Conservation (phyloP, 2,113 vertebrate genomes). For the Brevimyrus niger region DNA sequence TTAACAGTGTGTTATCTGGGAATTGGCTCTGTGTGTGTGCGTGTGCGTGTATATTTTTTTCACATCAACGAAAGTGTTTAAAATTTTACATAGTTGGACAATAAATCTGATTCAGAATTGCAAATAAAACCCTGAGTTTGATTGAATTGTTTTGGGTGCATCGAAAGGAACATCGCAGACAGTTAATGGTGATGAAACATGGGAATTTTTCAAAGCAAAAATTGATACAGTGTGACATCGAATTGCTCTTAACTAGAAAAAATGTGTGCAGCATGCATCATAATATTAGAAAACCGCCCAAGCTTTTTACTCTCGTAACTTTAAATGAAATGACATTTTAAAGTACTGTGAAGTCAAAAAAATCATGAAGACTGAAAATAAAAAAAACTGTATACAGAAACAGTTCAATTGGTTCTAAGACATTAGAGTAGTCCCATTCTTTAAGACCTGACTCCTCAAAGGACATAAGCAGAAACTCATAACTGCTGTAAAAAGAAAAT, state of each 20-base stretch:
- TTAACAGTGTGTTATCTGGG: slow-evolving; percentile 27
- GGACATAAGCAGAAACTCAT: background rate
- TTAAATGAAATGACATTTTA: background rate
- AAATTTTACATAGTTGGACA: background rate
- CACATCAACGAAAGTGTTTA: background rate
- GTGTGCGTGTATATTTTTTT: background rate
- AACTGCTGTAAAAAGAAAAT: background rate
- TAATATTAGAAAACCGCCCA: background rate
- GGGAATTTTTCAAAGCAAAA: background rate
- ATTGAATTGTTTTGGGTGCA: background rate
- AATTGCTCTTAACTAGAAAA: background rate
- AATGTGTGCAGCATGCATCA: background rate
- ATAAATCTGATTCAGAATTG: background rate
- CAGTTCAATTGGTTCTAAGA: background rate
- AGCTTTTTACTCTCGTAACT: background rate
- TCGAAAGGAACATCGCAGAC: background rate
- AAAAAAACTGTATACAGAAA: background rate
- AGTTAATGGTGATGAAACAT: background rate
- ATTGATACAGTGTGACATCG: background rate
- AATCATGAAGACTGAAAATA: background rate
- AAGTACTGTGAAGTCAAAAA: background rate
- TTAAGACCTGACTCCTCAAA: background rate
- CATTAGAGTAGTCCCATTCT: background rate
- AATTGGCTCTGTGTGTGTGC: background rate
- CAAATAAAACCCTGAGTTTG: background rate